Conservation (phyloP, 2,113 vertebrate species). For the Sorex fumeus region DNA sequence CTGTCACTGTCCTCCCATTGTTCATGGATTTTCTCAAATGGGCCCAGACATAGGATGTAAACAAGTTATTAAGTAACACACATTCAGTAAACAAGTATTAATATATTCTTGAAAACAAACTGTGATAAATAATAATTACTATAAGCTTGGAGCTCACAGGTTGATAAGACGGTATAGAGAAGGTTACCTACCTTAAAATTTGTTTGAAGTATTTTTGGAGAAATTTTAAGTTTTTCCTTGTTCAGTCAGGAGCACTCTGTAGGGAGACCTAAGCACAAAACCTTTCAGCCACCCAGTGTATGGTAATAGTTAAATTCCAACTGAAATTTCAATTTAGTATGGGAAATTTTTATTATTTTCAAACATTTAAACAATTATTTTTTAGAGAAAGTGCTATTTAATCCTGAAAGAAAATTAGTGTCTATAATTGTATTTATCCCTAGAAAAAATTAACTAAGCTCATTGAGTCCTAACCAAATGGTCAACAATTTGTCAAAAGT, state of each 20-base stretch:
- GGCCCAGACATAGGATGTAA: neutral
- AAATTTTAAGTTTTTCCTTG: neutral
- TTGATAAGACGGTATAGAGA: neutral
- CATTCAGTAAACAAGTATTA: neutral
- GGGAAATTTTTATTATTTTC: neutral
- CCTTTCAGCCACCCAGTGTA: neutral
- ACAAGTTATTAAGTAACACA: neutral
- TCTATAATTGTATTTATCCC: neutral
- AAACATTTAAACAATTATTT: neutral
- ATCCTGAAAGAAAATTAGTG: slow-evolving; percentile 15
- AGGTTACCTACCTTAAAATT: neutral
- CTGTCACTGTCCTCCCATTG: too few relatives aligned
- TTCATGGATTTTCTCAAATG: too few relatives aligned
- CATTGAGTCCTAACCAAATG: neutral
- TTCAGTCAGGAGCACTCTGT: neutral
- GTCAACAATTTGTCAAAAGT: neutral
- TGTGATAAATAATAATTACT: neutral
- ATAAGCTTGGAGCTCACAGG: neutral
- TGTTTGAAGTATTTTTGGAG: neutral
- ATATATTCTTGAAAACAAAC: neutral
- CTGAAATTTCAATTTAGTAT: neutral
- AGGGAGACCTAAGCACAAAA: neutral
- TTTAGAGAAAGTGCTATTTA: slow-evolving; percentile 4
- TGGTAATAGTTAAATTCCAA: neutral
- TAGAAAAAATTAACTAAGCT: neutral